A percentile compares a stretch with the other conserved stretches of the same genome.
phyloP scores from a whole-genome alignment of 92 coral and sea anemone species.

The Muricea muricata region DNA sequence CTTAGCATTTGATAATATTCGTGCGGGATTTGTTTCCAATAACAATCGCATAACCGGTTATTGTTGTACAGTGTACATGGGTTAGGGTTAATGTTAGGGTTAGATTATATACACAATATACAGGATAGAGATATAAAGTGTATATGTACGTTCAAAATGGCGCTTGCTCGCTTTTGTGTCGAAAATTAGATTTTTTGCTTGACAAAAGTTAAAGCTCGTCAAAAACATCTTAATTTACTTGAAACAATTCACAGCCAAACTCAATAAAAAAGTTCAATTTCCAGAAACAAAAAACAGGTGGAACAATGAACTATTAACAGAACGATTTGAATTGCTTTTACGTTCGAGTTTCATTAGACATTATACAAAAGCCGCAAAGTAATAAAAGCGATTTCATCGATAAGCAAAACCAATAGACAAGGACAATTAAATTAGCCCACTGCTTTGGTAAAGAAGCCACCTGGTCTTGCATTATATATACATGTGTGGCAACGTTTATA shows the following conservation, averaged over 20 bases:
- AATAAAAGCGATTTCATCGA: conserved; percentile 2
- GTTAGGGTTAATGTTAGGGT: no score
- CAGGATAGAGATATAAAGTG: no score
- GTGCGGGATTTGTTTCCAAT: no score
- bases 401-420: conserved; percentile 1
- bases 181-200: no score
- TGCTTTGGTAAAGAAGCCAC: conserved; percentile 15
- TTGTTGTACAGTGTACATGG: no score
- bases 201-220: no score
- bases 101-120: no score
- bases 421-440: conserved; percentile 17
- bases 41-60: no score
- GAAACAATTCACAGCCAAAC: background rate
- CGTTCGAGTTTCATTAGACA: conserved; percentile 12
- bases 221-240: background rate
- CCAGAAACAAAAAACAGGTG: background rate
- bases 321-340: conserved; percentile 7
- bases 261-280: background rate
- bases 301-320: background rate
- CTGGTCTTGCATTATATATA: background rate
- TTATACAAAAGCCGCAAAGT: conserved; percentile 8
- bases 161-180: no score
- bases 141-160: no score
- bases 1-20: no score
- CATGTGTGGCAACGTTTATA: background rate